These are phyloP conservation scores for Brotula barbata DNA, from an alignment of 2,797 vertebrate species.

Conservation along the genomic window DNA sequence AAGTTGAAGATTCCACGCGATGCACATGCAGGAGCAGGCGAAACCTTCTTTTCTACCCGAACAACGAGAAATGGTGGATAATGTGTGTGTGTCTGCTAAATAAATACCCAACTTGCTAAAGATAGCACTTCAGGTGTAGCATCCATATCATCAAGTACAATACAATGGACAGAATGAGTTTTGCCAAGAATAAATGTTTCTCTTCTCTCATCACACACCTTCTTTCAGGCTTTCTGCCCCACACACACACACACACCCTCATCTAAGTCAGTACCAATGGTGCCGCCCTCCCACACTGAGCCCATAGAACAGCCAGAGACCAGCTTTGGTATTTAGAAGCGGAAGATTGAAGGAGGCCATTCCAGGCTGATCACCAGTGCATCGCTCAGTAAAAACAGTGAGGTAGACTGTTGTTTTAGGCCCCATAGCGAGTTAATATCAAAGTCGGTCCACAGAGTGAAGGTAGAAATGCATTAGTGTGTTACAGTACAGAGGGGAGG, in stretches of 20 bases:
- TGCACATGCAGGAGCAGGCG: slow-evolving; percentile 52
- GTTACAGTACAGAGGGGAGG: slow-evolving; percentile 59
- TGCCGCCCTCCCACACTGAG: slow-evolving; percentile 39
- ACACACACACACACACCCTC: slow-evolving; percentile 15
- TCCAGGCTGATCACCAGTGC: slow-evolving; percentile 36
- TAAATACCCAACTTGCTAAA: slow-evolving; percentile 22
- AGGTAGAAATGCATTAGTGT: slow-evolving; percentile 73
- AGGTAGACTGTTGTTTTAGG: slow-evolving; percentile 53
- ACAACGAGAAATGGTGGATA: not conserved
- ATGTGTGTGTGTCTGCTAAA: not conserved
- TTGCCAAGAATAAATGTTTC: slow-evolving; percentile 9
- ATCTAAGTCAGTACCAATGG: slow-evolving; percentile 43
- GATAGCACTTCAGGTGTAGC: not conserved
- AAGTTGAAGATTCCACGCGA: slow-evolving; percentile 35
- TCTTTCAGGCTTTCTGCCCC: slow-evolving; percentile 23
- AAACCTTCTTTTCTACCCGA: slow-evolving; percentile 7
- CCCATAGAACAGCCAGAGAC: slow-evolving; percentile 54
- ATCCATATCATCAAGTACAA: not conserved
- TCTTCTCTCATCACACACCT: slow-evolving; percentile 21
- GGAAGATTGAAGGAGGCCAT: slow-evolving; percentile 50
- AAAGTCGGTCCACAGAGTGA: slow-evolving; percentile 43
- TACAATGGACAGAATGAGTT: not conserved
- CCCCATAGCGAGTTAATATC: slow-evolving; percentile 52
- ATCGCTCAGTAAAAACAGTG: slow-evolving; percentile 25
- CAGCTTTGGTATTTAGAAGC: slow-evolving; percentile 49